Evolutionary conservation across 1,140 invertebrate species (phyloP).

Genomic region (Diorhabda elongata): DNA sequence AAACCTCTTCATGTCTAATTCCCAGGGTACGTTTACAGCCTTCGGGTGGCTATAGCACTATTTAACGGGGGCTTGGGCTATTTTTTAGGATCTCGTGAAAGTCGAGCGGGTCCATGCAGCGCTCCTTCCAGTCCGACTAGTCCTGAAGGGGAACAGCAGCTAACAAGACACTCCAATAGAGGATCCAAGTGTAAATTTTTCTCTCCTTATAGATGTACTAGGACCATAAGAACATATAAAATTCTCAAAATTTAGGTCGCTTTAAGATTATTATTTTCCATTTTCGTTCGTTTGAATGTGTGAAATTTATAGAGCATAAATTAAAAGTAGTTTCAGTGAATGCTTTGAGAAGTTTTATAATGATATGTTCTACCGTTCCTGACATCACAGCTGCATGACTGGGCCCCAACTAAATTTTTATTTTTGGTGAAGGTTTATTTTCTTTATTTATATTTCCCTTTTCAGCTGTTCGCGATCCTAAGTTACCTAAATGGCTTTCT

Average conservation of each 20-base stretch:
- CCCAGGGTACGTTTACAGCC: slow-evolving; percentile 68
- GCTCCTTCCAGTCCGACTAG: slow-evolving; percentile 61
- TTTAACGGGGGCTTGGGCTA: slow-evolving; percentile 44
- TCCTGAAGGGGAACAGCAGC: slow-evolving; percentile 47
- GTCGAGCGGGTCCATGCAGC: slow-evolving; percentile 46
- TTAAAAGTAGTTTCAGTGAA: background rate
- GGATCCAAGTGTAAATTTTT: slow-evolving; percentile 68
- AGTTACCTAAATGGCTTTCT: slow-evolving; percentile 10
- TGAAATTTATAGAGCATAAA: background rate
- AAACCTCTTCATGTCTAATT: slow-evolving; percentile 91
- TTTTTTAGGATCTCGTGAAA: slow-evolving; percentile 47
- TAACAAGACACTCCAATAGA: slow-evolving; percentile 64
- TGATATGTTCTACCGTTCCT: slow-evolving; percentile 11
- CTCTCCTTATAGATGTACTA: slow-evolving; percentile 19
- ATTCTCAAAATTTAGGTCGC: slow-evolving; percentile 1
- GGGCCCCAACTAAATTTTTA: slow-evolving; percentile 11
- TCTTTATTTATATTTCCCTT: slow-evolving; percentile 14
- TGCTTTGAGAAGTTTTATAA: slow-evolving; percentile 13
- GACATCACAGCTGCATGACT: slow-evolving; percentile 14
- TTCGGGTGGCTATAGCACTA: slow-evolving; percentile 17
- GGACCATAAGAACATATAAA: slow-evolving; percentile 13
- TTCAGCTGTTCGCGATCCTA: slow-evolving; percentile 13
- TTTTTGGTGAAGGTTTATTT: slow-evolving; percentile 14
- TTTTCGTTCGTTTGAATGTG: background rate
- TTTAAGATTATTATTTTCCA: background rate